Conservation (phyloP, 1,140 invertebrate genomes). For the Megathymus violae region DNA sequence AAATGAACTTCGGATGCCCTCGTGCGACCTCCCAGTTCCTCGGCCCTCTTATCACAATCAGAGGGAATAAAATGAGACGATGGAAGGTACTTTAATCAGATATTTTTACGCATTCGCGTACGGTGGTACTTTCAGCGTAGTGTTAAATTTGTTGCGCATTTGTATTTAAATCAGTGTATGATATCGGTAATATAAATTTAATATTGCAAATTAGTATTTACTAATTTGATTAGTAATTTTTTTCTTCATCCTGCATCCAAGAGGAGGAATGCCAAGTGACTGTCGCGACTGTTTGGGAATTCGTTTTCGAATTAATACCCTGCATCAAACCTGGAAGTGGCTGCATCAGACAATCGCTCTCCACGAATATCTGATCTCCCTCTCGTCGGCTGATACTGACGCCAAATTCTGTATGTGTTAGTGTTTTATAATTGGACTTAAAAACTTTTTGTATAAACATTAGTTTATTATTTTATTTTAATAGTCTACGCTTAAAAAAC, state of each 20-base stretch:
- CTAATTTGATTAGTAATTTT: constrained; percentile 74
- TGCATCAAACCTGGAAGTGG: constrained; percentile 97
- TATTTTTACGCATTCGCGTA: constrained; percentile 56
- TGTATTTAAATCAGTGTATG: constrained; percentile 22
- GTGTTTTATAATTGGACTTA: constrained; percentile 49
- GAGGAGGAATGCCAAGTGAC: constrained; percentile 92
- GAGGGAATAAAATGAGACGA: constrained; percentile 79
- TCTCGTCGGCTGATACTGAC: constrained; percentile 89
- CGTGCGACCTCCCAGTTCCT: constrained; percentile 74
- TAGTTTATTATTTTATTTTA: constrained; percentile 49
- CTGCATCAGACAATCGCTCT: constrained; percentile 93
- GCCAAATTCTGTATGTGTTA: constrained; percentile 64
- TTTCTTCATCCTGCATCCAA: constrained; percentile 84
- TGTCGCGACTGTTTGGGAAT: constrained; percentile 93
- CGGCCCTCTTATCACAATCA: constrained; percentile 77
- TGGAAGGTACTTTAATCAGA: constrained; percentile 71
- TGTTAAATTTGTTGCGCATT: constrained; percentile 36
- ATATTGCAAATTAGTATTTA: constrained; percentile 44
- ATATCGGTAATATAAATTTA: constrained; percentile 31
- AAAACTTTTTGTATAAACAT: constrained; percentile 41
- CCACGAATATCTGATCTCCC: constrained; percentile 92
- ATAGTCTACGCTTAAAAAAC: constrained; percentile 61
- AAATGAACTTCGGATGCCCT: constrained; percentile 78
- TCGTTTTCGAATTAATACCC: constrained; percentile 91
- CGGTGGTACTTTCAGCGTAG: constrained; percentile 42